These are phyloP conservation scores for Bombus waltoni DNA, from an alignment of 1,140 invertebrate genomes.

Conservation along the genomic window DNA sequence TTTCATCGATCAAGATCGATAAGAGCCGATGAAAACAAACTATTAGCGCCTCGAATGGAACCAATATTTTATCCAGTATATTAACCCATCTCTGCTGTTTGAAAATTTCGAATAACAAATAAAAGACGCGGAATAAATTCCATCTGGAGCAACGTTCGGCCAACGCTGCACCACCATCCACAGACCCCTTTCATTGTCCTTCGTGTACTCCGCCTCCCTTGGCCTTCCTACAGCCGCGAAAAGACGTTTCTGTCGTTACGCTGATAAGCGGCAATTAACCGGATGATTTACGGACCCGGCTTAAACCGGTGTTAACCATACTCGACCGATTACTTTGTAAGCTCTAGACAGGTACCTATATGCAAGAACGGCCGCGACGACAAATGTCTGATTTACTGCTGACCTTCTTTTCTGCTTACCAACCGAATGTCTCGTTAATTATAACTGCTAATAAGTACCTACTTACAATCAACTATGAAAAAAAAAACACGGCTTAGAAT, in stretches of 20 bases:
- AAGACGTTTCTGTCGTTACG: conserved; percentile 46
- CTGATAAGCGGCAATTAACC: conserved; percentile 76
- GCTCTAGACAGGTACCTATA: conserved; percentile 38
- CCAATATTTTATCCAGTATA: neutral
- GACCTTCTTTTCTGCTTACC: conserved; percentile 54
- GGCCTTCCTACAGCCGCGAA: neutral
- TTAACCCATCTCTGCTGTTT: neutral
- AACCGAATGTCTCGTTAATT: conserved; percentile 55
- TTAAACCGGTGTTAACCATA: conserved; percentile 18
- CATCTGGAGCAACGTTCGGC: neutral
- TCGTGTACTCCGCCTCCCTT: neutral
- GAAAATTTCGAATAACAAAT: neutral
- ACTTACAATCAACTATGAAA: neutral
- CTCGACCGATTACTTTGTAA: conserved; percentile 63
- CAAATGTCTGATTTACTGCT: conserved; percentile 58
- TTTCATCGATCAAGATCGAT: neutral
- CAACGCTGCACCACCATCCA: neutral
- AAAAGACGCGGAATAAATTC: neutral
- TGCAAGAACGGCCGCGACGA: conserved; percentile 29
- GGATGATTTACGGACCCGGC: conserved; percentile 74
- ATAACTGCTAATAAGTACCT: neutral
- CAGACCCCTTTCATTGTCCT: conserved; percentile 8
- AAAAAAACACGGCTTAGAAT: neutral
- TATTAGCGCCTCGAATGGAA: neutral
- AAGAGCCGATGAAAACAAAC: neutral